A percentile compares a stretch with the other conserved stretches of the same genome.
phyloP scores from a whole-genome alignment of 1,140 invertebrate genomes.

The Cotesia glomerata region DNA sequence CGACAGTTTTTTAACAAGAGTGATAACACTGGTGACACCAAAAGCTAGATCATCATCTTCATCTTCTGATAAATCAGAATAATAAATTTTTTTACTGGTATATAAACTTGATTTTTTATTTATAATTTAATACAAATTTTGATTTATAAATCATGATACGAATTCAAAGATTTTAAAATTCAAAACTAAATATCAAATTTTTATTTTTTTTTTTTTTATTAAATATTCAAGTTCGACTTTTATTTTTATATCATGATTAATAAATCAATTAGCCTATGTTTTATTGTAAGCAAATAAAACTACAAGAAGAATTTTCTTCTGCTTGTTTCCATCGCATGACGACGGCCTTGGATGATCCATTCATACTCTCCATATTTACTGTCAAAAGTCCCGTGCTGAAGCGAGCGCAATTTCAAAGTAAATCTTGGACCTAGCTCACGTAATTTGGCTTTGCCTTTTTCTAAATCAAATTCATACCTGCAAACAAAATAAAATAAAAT shows the following conservation, averaged over 20 bases:
- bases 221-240: background rate
- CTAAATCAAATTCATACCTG: slow-evolving; percentile 88
- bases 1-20: slow-evolving; percentile 30
- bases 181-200: no score
- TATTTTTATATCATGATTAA: no score
- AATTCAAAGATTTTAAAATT: no score
- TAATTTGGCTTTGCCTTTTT: slow-evolving; percentile 82
- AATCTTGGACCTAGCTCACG: slow-evolving; percentile 95
- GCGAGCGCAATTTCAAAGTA: slow-evolving; percentile 88
- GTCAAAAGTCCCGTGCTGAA: slow-evolving; percentile 97
- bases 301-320: slow-evolving; percentile 89
- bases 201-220: no score
- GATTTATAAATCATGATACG: no score
- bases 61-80: no score
- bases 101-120: no score
- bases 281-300: slow-evolving; percentile 33
- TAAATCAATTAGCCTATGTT: no score
- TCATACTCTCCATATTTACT: slow-evolving; percentile 96
- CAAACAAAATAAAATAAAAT: slow-evolving; percentile 28
- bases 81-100: no score
- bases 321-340: slow-evolving; percentile 91
- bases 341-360: slow-evolving; percentile 91
- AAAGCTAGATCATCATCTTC: background rate
- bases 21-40: background rate
- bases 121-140: no score